A percentile compares a stretch with the other conserved stretches of the same genome.
phyloP scores from a whole-genome alignment of 92 coral and sea anemone species.

The Epizoanthus ramosus region DNA sequence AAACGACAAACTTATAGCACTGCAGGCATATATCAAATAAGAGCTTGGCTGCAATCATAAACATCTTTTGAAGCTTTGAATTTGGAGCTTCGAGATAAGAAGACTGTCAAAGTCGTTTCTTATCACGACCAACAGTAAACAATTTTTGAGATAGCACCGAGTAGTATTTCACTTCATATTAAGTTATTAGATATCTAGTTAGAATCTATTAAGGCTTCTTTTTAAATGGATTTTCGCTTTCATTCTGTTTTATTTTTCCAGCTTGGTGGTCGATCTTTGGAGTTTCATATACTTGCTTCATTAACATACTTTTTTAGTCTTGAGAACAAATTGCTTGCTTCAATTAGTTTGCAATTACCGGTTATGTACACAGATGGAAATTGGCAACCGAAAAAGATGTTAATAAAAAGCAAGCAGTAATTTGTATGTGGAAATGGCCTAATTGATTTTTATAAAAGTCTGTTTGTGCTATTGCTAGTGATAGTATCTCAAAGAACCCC shows the following conservation, averaged over 20 bases:
- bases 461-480: constrained; percentile 83
- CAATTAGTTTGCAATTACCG: constrained; percentile 96
- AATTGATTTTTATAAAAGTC: constrained; percentile 91
- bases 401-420: constrained; percentile 76
- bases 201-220: constrained; percentile 28
- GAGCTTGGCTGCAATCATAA: constrained; percentile 44
- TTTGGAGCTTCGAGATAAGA: constrained; percentile 31
- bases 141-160: constrained; percentile 41
- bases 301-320: constrained; percentile 75
- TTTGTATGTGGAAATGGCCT: constrained; percentile 89
- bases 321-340: constrained; percentile 80
- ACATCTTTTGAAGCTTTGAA: constrained; percentile 56
- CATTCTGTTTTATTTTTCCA: constrained; percentile 13
- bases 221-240: constrained; percentile 15
- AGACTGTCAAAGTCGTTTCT: constrained; percentile 57
- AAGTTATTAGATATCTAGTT: constrained; percentile 30
- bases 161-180: constrained; percentile 17
- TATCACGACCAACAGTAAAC: constrained; percentile 53
- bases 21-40: constrained; percentile 58
- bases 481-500: constrained; percentile 93
- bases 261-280: constrained; percentile 18
- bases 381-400: constrained; percentile 79
- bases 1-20: constrained; percentile 49
- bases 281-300: constrained; percentile 19
- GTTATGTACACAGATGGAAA: constrained; percentile 88